Evolutionary conservation across 2,888 invertebrate species (phyloP).

Genomic region (Clistopyga incitator): DNA sequence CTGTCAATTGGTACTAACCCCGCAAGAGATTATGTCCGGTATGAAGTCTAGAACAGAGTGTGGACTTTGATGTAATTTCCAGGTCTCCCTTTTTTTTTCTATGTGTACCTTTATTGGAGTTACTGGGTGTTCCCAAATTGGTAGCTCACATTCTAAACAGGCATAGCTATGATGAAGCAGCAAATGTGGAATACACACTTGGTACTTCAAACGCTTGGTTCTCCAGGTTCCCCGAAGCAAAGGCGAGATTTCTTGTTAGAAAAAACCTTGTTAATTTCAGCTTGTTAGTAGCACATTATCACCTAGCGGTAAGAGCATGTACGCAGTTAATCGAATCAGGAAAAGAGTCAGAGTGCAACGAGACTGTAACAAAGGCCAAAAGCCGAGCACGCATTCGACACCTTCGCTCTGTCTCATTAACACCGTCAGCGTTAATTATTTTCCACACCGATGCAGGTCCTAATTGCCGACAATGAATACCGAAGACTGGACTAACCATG

Average conservation of each 20-base stretch:
- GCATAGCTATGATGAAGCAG: too few relatives aligned
- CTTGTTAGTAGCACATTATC: neutral
- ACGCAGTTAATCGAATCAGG: neutral
- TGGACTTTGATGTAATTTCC: too few relatives aligned
- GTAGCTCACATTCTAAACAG: too few relatives aligned
- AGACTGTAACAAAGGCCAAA: slow-evolving; percentile 61
- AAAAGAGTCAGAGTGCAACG: slow-evolving; percentile 33
- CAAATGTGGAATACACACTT: too few relatives aligned
- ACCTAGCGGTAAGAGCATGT: neutral
- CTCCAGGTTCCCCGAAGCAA: too few relatives aligned
- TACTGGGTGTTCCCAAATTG: too few relatives aligned
- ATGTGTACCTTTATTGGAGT: too few relatives aligned
- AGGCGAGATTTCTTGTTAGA: neutral
- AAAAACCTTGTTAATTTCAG: neutral
- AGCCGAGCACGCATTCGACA: slow-evolving; percentile 76
- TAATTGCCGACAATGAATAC: slow-evolving; percentile 79
- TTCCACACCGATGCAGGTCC: slow-evolving; percentile 75
- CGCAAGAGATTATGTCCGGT: too few relatives aligned
- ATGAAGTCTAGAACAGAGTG: too few relatives aligned
- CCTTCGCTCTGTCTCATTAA: slow-evolving; percentile 81
- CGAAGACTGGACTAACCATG: slow-evolving; percentile 50
- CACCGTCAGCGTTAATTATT: slow-evolving; percentile 82
- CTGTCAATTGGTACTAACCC: too few relatives aligned
- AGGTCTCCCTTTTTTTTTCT: too few relatives aligned
- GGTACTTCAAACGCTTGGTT: too few relatives aligned